Evolutionary conservation across 2,797 vertebrate genomes (phyloP).

Genomic region (Sebastes ruberrimus): DNA sequence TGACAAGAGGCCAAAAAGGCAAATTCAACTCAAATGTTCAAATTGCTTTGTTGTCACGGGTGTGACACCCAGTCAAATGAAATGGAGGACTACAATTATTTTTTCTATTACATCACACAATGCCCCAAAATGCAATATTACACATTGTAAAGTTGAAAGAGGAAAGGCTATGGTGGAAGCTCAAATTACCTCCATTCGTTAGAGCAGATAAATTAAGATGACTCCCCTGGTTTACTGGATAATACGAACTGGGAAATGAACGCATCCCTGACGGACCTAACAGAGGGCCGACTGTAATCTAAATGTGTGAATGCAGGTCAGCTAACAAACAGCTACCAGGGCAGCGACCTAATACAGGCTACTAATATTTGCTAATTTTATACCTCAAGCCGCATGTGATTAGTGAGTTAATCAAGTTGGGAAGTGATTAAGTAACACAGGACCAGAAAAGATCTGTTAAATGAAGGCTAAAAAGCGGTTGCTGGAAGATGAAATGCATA

Average conservation of each 20-base stretch:
- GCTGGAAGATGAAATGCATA: not conserved
- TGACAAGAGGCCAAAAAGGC: not conserved
- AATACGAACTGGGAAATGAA: slow-evolving; percentile 24
- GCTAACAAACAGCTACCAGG: slow-evolving; percentile 13
- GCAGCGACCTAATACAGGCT: not conserved
- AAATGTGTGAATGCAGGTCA: slow-evolving; percentile 8
- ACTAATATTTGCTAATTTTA: slow-evolving; percentile 9
- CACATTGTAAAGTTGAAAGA: not conserved
- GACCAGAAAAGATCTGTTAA: not conserved
- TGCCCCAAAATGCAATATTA: not conserved
- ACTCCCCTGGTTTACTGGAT: not conserved
- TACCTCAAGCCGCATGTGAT: slow-evolving; percentile 11
- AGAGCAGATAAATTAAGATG: slow-evolving; percentile 1
- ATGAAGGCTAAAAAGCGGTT: slow-evolving; percentile 6
- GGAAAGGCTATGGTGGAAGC: not conserved
- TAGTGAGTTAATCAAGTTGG: slow-evolving; percentile 22
- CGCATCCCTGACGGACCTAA: slow-evolving; percentile 10
- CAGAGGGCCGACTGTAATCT: not conserved
- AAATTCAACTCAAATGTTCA: not conserved
- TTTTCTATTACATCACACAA: not conserved
- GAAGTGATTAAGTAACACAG: slow-evolving; percentile 27
- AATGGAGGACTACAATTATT: not conserved
- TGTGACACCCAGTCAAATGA: not conserved
- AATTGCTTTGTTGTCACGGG: not conserved
- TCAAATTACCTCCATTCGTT: not conserved